Conservation (phyloP, 2,797 vertebrate species). For the Poeciliopsis turneri region DNA sequence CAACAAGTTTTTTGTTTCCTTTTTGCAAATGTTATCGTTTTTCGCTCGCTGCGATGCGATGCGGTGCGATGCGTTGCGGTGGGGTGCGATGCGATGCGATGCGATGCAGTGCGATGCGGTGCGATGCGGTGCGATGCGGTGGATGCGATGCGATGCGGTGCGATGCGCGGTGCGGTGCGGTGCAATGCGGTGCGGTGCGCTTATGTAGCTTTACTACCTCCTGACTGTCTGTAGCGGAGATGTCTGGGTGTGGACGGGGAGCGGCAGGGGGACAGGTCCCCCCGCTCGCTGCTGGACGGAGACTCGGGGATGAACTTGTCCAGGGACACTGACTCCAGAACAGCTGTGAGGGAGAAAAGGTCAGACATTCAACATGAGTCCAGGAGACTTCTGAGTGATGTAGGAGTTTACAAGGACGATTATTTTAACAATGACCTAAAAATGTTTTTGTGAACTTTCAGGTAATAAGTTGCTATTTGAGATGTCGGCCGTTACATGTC, state of each 20-base stretch:
- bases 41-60: background rate
- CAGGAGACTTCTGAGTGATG: background rate
- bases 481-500: background rate
- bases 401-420: background rate
- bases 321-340: slow-evolving; percentile 86
- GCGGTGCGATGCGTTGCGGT: no score
- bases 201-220: slow-evolving; percentile 56
- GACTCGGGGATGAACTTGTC: slow-evolving; percentile 88
- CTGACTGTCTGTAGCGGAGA: slow-evolving; percentile 86
- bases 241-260: slow-evolving; percentile 90
- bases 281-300: slow-evolving; percentile 72
- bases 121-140: no score
- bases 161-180: background rate
- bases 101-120: no score
- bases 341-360: slow-evolving; percentile 73
- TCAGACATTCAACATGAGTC: slow-evolving; percentile 1
- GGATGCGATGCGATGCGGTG: no score
- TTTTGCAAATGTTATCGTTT: background rate
- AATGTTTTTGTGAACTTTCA: slow-evolving; percentile 2
- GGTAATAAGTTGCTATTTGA: slow-evolving; percentile 4
- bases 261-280: slow-evolving; percentile 88
- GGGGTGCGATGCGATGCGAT: no score
- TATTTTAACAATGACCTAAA: background rate
- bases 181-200: no score
- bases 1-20: background rate